These are phyloP conservation scores for Harmothoe impar DNA, from an alignment of 2,888 invertebrate species.

Conservation along the genomic window DNA sequence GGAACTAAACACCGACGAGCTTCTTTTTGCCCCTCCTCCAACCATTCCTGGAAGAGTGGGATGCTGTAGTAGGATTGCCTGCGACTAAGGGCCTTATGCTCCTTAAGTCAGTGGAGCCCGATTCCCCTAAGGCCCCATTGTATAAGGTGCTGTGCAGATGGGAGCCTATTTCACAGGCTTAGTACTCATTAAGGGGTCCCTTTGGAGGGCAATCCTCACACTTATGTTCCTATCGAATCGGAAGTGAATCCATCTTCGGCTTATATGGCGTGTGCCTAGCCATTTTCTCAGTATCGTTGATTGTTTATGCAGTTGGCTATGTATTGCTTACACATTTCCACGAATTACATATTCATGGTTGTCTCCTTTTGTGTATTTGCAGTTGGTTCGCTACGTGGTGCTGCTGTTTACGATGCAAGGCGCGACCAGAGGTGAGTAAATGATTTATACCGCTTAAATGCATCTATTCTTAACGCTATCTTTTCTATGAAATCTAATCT, in stretches of 20 bases:
- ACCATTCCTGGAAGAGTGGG: neutral
- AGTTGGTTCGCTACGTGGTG: slow-evolving; percentile 52
- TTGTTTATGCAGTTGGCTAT: too few species aligned
- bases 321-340: too few species aligned
- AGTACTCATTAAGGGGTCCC: neutral
- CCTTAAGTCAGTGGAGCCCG: neutral
- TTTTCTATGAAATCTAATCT: neutral
- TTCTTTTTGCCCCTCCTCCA: neutral
- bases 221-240: neutral
- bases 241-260: neutral
- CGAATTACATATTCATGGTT: too few species aligned
- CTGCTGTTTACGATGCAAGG: slow-evolving; percentile 50
- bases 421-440: slow-evolving; percentile 39
- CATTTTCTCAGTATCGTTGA: too few species aligned
- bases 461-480: neutral
- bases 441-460: too few species aligned
- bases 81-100: neutral
- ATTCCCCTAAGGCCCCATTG: slow-evolving; percentile 10
- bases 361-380: neutral
- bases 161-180: neutral
- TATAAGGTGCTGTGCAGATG: neutral
- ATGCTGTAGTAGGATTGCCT: neutral
- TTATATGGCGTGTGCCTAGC: too few species aligned
- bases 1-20: neutral
- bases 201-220: slow-evolving; percentile 13